Base-by-base conservation (phyloP, 2,113 vertebrate species). In the Seriola dumerili region DNA sequence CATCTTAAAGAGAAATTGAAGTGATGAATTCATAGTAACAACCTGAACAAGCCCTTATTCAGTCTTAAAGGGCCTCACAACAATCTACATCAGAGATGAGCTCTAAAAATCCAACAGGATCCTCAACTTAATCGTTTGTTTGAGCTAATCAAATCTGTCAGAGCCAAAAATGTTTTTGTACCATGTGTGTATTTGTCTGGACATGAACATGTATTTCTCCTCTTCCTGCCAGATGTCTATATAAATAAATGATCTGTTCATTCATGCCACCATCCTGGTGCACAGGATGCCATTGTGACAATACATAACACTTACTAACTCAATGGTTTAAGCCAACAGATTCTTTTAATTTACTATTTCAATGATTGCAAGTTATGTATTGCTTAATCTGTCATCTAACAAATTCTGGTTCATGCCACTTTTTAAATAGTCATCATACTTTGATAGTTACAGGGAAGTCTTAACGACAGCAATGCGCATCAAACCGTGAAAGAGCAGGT, bases 221-320 rank as follows among this genome's bases (percentile, higher is more conserved):
- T 54, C 55, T 52, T 78, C 76, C 67, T 75, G 79, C 38, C 69
- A 71, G 12, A 11, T 14, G 13, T 55, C 42, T 79, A 40, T 46
- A 64, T 55, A 72, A 80, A 82, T 62, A 48, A 64, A 74, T 19
- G 11, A 81, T 81, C 13, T 83, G 81, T 79, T 83, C 63, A 68
- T 63, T 86, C 81, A n/a, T 29, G 85, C 48, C 40, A 42, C 4
- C 23, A 32, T 23, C 12, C 6, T 52, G 59, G 9, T 16, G 3
- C n/a, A 76, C 40, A 44, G 46, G 42, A 32, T 44, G 11, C 9
- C 52, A 34, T 48, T 50, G 61, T 21, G 44, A 59, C 6, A 2
- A 4, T 14, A 50, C 3, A 21, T 3, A 21, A 19, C 7, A 21
- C 13, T 9, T 21, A 65, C 21, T 8, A 10, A 23, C 44, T 36